phyloP scores from a whole-genome alignment of 2,113 vertebrate species.

The Eira barbara region DNA sequence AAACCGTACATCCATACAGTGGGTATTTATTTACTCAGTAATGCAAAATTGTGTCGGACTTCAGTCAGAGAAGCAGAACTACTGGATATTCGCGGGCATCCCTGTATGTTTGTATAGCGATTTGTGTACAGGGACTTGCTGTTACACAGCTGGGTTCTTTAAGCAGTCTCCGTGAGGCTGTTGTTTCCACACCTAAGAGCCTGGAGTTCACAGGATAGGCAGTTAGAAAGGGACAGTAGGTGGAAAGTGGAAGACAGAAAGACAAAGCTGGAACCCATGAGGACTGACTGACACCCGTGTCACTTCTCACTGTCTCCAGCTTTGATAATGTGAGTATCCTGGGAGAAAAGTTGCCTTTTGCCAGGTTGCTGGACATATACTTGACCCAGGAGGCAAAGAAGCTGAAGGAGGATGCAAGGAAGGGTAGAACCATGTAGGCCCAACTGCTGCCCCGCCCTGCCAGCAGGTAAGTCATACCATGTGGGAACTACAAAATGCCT shows the following conservation, averaged over 20 bases:
- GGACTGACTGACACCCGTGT: neutral
- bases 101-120: neutral
- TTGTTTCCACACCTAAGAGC: neutral
- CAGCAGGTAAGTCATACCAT: neutral
- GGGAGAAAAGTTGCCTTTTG: neutral
- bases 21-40: neutral
- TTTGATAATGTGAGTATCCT: too few relatives aligned
- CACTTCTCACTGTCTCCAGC: neutral
- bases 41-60: neutral
- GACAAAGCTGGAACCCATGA: neutral
- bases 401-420: neutral
- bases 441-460: neutral
- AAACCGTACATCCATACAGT: neutral
- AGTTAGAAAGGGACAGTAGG: neutral
- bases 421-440: neutral
- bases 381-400: neutral
- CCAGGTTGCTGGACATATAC: neutral
- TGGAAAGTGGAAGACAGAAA: neutral
- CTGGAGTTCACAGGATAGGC: neutral
- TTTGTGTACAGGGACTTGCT: neutral
- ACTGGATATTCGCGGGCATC: neutral
- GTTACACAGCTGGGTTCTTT: neutral
- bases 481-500: neutral
- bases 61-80: constrained; percentile 2
- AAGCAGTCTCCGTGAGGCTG: neutral